Evolutionary conservation across 2,797 vertebrate genomes (phyloP).

Genomic region (Arrhamphus sclerolepis): DNA sequence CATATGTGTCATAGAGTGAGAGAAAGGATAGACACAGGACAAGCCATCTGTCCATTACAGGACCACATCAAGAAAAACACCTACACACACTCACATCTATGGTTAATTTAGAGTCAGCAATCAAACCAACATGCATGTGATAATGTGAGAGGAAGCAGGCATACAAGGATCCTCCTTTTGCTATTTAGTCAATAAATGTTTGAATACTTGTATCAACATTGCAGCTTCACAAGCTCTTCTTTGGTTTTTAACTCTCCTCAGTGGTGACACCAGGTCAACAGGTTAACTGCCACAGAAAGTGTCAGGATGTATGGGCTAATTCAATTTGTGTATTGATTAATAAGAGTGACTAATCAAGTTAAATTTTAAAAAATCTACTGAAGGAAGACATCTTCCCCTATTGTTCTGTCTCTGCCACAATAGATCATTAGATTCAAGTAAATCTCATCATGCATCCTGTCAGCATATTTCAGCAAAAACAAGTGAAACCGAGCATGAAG

Average conservation of each 20-base stretch:
- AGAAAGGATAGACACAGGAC: no score
- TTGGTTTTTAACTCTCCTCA: constrained; percentile 28
- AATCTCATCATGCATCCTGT: constrained; percentile 86
- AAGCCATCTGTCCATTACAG: no score
- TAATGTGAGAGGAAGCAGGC: no score
- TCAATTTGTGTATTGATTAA: constrained; percentile 40
- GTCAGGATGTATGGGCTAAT: constrained; percentile 29
- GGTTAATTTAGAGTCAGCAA: no score
- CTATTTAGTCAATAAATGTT: constrained; percentile 9
- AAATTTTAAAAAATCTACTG: constrained; percentile 30
- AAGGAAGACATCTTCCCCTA: constrained; percentile 80
- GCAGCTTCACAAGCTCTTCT: constrained; percentile 3
- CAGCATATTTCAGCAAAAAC: constrained; percentile 96
- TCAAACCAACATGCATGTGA: no score
- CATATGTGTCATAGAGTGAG: no score
- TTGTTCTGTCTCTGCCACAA: constrained; percentile 84
- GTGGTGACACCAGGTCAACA: constrained; percentile 31
- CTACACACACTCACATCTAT: no score
- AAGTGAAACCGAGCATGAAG: constrained; percentile 94
- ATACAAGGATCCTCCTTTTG: neutral
- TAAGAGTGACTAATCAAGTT: constrained; percentile 42
- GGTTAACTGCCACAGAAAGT: constrained; percentile 19
- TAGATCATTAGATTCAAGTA: constrained; percentile 95
- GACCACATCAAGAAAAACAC: no score
- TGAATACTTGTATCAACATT: constrained; percentile 5